Base-by-base conservation (phyloP, 2,797 vertebrate species). In the Morelia viridis region DNA sequence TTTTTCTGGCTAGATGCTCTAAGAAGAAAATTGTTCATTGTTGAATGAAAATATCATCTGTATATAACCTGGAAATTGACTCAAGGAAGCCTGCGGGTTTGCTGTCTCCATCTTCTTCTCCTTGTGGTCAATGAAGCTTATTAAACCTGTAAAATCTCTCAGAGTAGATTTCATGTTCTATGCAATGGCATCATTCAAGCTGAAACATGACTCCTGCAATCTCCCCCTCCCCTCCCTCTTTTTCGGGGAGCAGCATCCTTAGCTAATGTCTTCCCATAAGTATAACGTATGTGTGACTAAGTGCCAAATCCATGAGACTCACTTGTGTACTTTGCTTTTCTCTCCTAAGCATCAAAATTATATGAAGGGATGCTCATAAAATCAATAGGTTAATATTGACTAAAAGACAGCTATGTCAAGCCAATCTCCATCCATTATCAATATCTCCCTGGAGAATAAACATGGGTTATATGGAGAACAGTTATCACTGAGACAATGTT, bases 111-210 rank as follows among this genome's bases (percentile, higher is more conserved):
- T 90, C 22, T 61, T 86, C 62, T 10, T 61, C n/a, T 17, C 28
- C 85, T 58, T 53, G 35, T 35, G 28, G 64, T 71, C 84, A 71
- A 26, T 28, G 46, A 86, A 71, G 9, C 46, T 41, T 46, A 65
- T 76, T 90, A 86, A 92, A 86, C 89, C 83, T 76, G 19, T 46
- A 60, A 86, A 71, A 60, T 85, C 28, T 87, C 19, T 86, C 57
- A 13, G 61, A 46, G n/a, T 56, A 76, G 64, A 19, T 90, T 92
- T 76, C 22, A 87, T 28, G 88, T 31, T 76, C n/a, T 35, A 22
- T 62, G 9, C 89, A 92, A 86, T 90, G 64, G 13, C 50, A 92
- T 60, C n/a, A 90, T 62, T 85, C 57, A 87, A 71, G 19, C 57
- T 58, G 65, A 90, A 90, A 92, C 24, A 12, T 89, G 46, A 87